These are phyloP conservation scores for Mesembrinibis cayennensis DNA, from an alignment of 2,113 vertebrate genomes.

Conservation along the genomic window DNA sequence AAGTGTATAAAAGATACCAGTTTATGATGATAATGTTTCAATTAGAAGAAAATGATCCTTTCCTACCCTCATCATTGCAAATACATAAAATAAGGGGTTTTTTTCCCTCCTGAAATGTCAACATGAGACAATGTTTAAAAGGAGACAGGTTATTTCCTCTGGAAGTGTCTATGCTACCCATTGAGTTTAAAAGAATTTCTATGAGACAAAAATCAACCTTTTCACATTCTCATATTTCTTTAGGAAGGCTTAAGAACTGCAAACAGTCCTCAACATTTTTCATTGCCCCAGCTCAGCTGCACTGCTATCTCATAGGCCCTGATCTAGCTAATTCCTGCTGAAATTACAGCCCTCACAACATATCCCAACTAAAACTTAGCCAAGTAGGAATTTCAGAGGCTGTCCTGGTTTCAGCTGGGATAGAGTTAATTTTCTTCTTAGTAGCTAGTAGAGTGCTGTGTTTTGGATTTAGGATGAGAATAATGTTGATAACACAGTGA, in stretches of 20 bases:
- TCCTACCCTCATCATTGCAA: background rate
- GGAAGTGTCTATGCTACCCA: background rate
- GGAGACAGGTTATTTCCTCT: background rate
- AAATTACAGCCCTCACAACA: background rate
- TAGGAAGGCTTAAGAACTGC: background rate
- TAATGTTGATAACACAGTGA: no score
- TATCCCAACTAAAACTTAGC: background rate
- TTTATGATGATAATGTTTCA: background rate
- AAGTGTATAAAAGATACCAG: background rate
- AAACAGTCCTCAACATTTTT: background rate
- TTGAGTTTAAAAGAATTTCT: background rate
- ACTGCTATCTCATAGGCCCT: background rate
- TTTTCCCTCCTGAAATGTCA: background rate
- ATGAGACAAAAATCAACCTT: background rate
- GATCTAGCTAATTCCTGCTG: background rate
- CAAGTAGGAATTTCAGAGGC: background rate
- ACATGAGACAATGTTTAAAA: background rate
- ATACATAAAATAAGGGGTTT: background rate
- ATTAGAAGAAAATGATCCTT: background rate
- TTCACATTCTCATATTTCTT: background rate
- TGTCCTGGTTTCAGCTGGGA: no score
- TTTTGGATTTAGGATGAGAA: no score
- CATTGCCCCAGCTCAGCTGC: background rate
- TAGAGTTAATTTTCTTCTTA: no score
- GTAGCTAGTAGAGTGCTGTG: no score